phyloP scores from a whole-genome alignment of 2,888 invertebrate species.

The Thereva nobilitata region DNA sequence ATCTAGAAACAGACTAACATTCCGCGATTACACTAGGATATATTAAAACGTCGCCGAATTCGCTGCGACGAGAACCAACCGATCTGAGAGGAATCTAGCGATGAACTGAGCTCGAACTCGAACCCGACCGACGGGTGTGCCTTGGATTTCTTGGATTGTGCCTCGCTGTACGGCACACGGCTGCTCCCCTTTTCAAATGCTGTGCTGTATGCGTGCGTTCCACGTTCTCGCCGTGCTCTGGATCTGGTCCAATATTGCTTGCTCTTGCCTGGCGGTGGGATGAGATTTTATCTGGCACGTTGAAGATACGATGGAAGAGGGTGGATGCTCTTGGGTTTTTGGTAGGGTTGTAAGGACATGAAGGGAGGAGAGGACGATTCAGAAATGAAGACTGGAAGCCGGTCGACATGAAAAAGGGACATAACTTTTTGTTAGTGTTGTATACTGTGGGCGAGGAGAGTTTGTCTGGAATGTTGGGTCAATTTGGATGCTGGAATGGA shows the following conservation, averaged over 20 bases:
- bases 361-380: no score
- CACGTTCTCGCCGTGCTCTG: slow-evolving; percentile 13
- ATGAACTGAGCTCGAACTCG: slow-evolving; percentile 26
- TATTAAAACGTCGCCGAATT: slow-evolving; percentile 5
- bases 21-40: slow-evolving; percentile 1
- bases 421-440: no score
- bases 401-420: no score
- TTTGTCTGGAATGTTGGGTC: no score
- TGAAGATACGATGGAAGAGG: no score
- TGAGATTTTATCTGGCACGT: slow-evolving; percentile 19
- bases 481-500: no score
- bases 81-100: slow-evolving; percentile 24
- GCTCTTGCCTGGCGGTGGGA: not conserved
- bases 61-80: slow-evolving; percentile 22
- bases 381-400: no score
- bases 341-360: no score
- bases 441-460: no score
- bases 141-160: slow-evolving; percentile 20
- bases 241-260: not conserved
- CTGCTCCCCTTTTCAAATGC: slow-evolving; percentile 2
- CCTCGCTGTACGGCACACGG: not conserved
- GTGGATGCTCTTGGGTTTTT: no score
- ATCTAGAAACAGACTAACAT: not conserved
- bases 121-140: slow-evolving; percentile 29
- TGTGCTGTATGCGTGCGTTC: slow-evolving; percentile 1